Evolutionary conservation across 2,888 invertebrate genomes (phyloP).

Genomic region (Chaetogeoica ovagalla): DNA sequence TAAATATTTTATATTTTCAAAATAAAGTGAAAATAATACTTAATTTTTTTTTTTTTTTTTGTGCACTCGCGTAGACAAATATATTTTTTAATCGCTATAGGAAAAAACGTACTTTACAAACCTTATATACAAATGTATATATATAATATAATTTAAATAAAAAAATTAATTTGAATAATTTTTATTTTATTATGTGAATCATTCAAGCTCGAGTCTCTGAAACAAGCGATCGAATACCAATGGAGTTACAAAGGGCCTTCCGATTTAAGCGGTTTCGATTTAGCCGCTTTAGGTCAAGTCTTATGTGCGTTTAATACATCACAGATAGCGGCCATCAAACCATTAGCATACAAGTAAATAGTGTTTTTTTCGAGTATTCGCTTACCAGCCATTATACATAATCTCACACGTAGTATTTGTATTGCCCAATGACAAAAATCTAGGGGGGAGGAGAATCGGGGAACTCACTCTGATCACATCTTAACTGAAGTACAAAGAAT

Average conservation of each 20-base stretch:
- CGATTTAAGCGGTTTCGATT: conserved; percentile 65
- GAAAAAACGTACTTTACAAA: too few species aligned
- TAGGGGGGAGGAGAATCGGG: too few species aligned
- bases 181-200: conserved; percentile 47
- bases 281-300: conserved; percentile 64
- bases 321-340: conserved; percentile 64
- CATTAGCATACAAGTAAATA: conserved; percentile 61
- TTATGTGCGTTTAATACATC: conserved; percentile 65
- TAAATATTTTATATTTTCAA: too few species aligned
- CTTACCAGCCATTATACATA: not conserved
- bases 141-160: not conserved
- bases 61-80: too few species aligned
- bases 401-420: not conserved
- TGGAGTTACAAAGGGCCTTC: conserved; percentile 64
- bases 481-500: too few species aligned
- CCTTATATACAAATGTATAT: too few species aligned
- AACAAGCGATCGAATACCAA: conserved; percentile 63
- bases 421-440: too few species aligned
- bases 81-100: too few species aligned
- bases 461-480: too few species aligned
- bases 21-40: too few species aligned
- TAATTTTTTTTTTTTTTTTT: too few species aligned
- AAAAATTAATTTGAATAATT: conserved; percentile 38
- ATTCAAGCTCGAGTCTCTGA: conserved; percentile 61
- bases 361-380: not conserved